phyloP scores from a whole-genome alignment of 2,888 invertebrate genomes.

The Volucella inanis region DNA sequence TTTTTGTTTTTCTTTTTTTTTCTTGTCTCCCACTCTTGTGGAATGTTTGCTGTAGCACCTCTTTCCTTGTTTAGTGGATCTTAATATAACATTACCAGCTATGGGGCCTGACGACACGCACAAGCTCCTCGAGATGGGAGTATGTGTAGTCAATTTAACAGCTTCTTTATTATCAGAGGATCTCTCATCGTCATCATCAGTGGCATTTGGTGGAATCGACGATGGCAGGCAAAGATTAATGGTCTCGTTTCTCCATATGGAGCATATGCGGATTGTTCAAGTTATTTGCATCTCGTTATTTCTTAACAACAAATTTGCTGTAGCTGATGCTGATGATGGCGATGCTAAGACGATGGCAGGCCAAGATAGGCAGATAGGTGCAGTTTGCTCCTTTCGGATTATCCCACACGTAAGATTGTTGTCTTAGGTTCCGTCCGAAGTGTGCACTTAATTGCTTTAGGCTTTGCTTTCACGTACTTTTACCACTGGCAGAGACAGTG shows the following conservation, averaged over 20 bases:
- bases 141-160: slow-evolving; percentile 34
- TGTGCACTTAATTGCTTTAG: slow-evolving; percentile 64
- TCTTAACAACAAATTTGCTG: slow-evolving; percentile 45
- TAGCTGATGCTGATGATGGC: no score
- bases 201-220: slow-evolving; percentile 6
- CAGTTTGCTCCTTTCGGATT: slow-evolving; percentile 60
- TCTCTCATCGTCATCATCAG: slow-evolving; percentile 27
- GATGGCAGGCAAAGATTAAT: slow-evolving; percentile 15
- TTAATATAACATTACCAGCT: slow-evolving; percentile 42
- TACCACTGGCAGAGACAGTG: slow-evolving; percentile 24
- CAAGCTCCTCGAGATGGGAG: slow-evolving; percentile 23
- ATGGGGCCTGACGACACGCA: slow-evolving; percentile 21
- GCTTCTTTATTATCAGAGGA: slow-evolving; percentile 45
- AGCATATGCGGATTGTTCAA: slow-evolving; percentile 64
- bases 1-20: slow-evolving; percentile 18
- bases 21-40: not conserved
- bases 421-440: slow-evolving; percentile 64
- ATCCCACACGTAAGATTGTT: slow-evolving; percentile 70
- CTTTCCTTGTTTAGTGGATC: slow-evolving; percentile 56
- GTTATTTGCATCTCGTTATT: slow-evolving; percentile 72
- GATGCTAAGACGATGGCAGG: no score
- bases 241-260: slow-evolving; percentile 40
- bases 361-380: not conserved
- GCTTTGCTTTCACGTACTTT: slow-evolving; percentile 64
- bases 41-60: slow-evolving; percentile 34